A percentile compares a stretch with the other conserved stretches of the same genome.
phyloP scores from a whole-genome alignment of 2,888 invertebrate genomes.

The Pristionchus mayeri region DNA sequence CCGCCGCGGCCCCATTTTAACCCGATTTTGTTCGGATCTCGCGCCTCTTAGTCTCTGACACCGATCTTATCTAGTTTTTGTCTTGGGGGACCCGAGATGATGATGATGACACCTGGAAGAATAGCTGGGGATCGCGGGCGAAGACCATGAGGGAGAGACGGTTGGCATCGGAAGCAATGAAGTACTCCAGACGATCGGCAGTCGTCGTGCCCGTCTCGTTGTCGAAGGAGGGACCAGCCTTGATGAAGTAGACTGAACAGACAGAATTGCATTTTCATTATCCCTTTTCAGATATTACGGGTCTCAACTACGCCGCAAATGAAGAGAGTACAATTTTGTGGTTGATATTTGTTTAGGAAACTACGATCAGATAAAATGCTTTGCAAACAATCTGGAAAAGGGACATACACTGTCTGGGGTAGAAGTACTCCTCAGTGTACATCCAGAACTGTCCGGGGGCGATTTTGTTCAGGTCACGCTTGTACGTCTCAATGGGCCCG shows the following conservation, averaged over 20 bases:
- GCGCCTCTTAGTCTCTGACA: neutral
- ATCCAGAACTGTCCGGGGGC: slow-evolving; percentile 76
- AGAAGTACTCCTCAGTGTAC: slow-evolving; percentile 77
- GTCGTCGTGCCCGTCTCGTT: slow-evolving; percentile 71
- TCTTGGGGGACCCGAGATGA: neutral
- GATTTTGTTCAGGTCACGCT: slow-evolving; percentile 75
- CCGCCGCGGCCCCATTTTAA: slow-evolving; percentile 49
- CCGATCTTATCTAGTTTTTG: slow-evolving; percentile 42
- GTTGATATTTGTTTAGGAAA: neutral
- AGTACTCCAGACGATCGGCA: slow-evolving; percentile 69
- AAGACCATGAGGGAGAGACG: slow-evolving; percentile 75
- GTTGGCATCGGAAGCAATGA: slow-evolving; percentile 76
- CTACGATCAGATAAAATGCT: no score
- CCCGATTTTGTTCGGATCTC: neutral
- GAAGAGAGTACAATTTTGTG: neutral
- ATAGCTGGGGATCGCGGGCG: slow-evolving; percentile 74
- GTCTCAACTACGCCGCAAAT: no score
- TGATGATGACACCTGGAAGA: slow-evolving; percentile 67
- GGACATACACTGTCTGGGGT: slow-evolving; percentile 75
- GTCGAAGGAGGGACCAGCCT: slow-evolving; percentile 74
- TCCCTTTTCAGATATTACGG: no score
- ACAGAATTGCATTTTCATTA: no score
- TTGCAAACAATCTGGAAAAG: no score
- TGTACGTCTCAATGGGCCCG: slow-evolving; percentile 76
- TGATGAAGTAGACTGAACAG: slow-evolving; percentile 74